phyloP scores from a whole-genome alignment of 37 sponge, comb jelly and placozoan species.

The Diacarnus erythraeanus region DNA sequence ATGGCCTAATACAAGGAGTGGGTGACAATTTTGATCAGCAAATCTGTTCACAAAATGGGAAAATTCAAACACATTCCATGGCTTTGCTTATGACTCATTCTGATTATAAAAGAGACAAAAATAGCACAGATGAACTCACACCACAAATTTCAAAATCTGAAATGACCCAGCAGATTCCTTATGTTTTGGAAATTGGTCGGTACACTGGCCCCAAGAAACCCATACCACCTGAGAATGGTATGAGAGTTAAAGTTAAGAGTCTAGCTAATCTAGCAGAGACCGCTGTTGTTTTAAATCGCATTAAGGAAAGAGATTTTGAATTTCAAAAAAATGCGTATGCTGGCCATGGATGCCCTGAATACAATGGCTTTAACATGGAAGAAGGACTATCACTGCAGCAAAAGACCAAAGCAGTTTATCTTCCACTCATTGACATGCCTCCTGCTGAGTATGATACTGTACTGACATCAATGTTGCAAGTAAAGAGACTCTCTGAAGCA shows the following conservation, averaged over 20 bases:
- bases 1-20: not conserved
- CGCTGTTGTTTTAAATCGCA: no score
- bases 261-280: no score
- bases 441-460: not conserved
- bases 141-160: not conserved
- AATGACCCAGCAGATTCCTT: no score
- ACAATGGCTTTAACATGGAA: not conserved
- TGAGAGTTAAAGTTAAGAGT: no score
- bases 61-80: not conserved
- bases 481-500: not conserved
- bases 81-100: not conserved
- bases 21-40: not conserved
- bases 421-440: not conserved
- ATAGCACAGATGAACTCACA: not conserved
- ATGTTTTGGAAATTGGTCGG: no score
- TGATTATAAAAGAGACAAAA: not conserved
- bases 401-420: not conserved
- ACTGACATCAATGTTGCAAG: not conserved
- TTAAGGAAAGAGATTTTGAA: no score
- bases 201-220: no score
- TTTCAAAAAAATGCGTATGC: no score
- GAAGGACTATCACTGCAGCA: not conserved
- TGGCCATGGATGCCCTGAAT: no score
- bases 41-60: not conserved
- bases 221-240: no score